phyloP scores from a whole-genome alignment of 64 coral and sea anemone species.

The Stichodactyla helianthus region DNA sequence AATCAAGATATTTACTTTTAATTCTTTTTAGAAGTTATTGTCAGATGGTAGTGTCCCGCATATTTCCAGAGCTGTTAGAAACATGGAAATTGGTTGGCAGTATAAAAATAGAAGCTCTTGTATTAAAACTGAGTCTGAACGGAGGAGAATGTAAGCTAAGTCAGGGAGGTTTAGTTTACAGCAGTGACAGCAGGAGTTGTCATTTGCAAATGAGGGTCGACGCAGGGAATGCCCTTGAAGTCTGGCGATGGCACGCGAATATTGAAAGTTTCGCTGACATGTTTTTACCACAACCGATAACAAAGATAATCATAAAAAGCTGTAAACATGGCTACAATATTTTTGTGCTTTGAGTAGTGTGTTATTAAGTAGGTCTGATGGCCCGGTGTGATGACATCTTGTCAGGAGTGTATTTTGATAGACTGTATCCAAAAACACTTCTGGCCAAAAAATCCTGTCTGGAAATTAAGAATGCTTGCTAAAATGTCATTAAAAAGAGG shows the following conservation, averaged over 20 bases:
- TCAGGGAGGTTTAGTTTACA: not conserved
- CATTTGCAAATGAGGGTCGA: not conserved
- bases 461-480: too few relatives aligned
- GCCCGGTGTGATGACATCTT: too few relatives aligned
- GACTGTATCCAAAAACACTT: too few relatives aligned
- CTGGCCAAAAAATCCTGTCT: too few relatives aligned
- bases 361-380: too few relatives aligned
- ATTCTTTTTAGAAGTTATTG: too few relatives aligned
- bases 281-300: not conserved
- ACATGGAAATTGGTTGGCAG: not conserved
- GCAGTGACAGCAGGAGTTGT: not conserved
- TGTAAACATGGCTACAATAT: too few relatives aligned
- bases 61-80: not conserved
- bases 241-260: conserved; percentile 4
- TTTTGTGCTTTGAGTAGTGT: too few relatives aligned
- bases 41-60: too few relatives aligned
- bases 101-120: not conserved
- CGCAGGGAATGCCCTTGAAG: not conserved
- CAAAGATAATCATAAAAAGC: too few relatives aligned
- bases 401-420: too few relatives aligned
- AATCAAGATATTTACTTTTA: not conserved
- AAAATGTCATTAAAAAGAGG: too few relatives aligned
- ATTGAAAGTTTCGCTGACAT: not conserved
- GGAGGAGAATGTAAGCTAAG: not conserved
- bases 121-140: not conserved